Percentiles rank a stretch among this genome's conserved stretches.
Evolutionary conservation across 2,888 invertebrate genomes (phyloP).

Genomic region (Cetonia aurata): DNA sequence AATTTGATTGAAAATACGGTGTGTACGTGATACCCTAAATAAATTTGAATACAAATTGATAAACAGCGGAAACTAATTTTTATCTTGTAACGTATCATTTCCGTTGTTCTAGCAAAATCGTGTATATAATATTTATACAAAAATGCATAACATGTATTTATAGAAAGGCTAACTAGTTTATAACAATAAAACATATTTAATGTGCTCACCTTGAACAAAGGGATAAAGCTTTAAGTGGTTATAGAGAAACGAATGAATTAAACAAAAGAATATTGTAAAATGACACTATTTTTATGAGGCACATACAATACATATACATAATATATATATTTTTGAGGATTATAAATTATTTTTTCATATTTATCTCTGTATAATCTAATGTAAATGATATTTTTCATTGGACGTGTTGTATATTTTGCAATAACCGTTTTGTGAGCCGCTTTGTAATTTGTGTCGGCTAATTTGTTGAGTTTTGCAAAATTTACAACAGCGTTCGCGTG

Average conservation of each 20-base stretch:
- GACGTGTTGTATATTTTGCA: conserved; percentile 54
- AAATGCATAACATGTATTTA: conserved; percentile 9
- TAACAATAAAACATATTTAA: conserved; percentile 43
- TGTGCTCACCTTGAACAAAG: conserved; percentile 53
- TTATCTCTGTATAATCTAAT: conserved; percentile 37
- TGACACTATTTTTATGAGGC: conserved; percentile 61
- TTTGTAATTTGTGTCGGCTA: conserved; percentile 10
- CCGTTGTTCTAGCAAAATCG: conserved; percentile 15
- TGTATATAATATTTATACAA: conserved; percentile 13
- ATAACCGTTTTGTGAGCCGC: conserved; percentile 50
- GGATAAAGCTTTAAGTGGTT: conserved; percentile 58
- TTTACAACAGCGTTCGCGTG: conserved; percentile 48
- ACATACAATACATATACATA: conserved; percentile 61
- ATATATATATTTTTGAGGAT: conserved; percentile 63
- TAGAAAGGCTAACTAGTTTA: conserved; percentile 34
- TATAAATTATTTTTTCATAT: conserved; percentile 50
- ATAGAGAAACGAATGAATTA: conserved; percentile 51
- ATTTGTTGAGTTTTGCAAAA: conserved; percentile 50
- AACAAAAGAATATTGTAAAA: conserved; percentile 50
- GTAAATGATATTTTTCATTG: conserved; percentile 44
- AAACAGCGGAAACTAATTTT: conserved; percentile 1
- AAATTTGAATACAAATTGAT: not conserved
- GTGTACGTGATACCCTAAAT: too few relatives aligned
- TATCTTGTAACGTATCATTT: conserved; percentile 10
- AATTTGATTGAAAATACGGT: too few relatives aligned